Evolutionary conservation across 2,797 vertebrate species (phyloP).

Genomic region (Chrysocyon brachyurus): DNA sequence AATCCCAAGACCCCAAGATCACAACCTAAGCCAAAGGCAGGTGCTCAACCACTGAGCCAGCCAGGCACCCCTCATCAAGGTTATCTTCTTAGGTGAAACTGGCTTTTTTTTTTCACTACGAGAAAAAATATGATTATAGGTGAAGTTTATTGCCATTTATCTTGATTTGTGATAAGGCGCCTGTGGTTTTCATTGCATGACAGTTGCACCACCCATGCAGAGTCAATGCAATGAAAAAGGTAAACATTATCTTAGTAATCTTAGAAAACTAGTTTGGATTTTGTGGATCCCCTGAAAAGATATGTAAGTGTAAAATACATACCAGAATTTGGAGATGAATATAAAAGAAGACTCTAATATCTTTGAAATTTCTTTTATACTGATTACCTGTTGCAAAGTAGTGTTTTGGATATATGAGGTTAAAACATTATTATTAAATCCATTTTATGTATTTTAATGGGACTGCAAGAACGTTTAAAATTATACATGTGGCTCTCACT

Average conservation of each 20-base stretch:
- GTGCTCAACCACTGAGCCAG: no score
- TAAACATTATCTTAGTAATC: background rate
- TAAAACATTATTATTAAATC: background rate
- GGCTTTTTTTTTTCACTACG: background rate
- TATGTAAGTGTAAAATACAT: background rate
- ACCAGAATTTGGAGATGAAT: background rate
- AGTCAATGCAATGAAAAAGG: background rate
- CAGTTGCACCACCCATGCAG: no score
- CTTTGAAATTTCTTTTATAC: background rate
- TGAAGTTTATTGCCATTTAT: background rate
- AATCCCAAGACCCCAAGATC: no score
- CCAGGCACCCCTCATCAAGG: no score
- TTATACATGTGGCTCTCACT: background rate
- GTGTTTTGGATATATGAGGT: background rate
- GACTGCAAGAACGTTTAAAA: background rate
- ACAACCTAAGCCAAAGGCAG: no score
- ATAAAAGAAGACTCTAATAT: background rate
- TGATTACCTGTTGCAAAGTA: background rate
- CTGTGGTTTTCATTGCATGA: background rate
- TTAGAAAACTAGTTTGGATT: background rate
- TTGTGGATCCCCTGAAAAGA: background rate
- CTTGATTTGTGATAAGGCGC: background rate
- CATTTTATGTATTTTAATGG: background rate
- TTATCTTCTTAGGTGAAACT: background rate
- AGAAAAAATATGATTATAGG: background rate